phyloP scores from a whole-genome alignment of 1,140 invertebrate genomes.

The Dendroctonus ponderosae region DNA sequence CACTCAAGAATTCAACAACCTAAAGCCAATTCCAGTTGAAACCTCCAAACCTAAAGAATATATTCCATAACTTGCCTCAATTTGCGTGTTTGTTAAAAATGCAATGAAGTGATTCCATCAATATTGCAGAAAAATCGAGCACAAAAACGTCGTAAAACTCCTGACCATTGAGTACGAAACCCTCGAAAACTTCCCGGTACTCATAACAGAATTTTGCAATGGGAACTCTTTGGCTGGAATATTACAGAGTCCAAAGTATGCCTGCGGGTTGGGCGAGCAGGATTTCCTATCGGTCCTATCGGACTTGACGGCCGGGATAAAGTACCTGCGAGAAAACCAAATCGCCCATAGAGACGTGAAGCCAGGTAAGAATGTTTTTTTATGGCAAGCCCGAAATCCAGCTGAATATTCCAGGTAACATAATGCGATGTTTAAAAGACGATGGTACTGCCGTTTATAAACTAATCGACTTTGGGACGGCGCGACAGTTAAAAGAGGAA shows the following conservation, averaged over 20 bases:
- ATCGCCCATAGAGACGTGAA: constrained; percentile 7
- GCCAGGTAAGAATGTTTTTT: constrained; percentile 1
- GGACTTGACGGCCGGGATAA: constrained; percentile 4
- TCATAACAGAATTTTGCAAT: constrained; percentile 4
- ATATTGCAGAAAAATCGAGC: too few relatives aligned
- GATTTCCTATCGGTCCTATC: constrained; percentile 2
- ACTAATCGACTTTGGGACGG: constrained; percentile 96
- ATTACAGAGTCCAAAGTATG: neutral
- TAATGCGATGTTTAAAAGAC: constrained; percentile 91
- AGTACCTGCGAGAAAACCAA: constrained; percentile 6
- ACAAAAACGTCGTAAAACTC: constrained; percentile 12
- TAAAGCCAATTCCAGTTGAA: too few relatives aligned
- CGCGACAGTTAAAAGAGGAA: constrained; percentile 90
- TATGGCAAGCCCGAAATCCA: neutral
- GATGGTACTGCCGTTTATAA: constrained; percentile 94
- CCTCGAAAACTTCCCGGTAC: neutral
- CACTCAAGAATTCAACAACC: too few relatives aligned
- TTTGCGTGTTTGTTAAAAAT: too few relatives aligned
- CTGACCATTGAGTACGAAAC: constrained; percentile 6
- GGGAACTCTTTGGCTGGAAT: neutral
- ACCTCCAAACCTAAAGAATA: too few relatives aligned
- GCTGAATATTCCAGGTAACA: neutral
- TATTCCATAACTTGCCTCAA: too few relatives aligned
- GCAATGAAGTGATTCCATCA: too few relatives aligned
- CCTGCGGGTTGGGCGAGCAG: neutral